Evolutionary conservation across 2,113 vertebrate genomes (phyloP).

Genomic region (Cynopterus brachyotis): DNA sequence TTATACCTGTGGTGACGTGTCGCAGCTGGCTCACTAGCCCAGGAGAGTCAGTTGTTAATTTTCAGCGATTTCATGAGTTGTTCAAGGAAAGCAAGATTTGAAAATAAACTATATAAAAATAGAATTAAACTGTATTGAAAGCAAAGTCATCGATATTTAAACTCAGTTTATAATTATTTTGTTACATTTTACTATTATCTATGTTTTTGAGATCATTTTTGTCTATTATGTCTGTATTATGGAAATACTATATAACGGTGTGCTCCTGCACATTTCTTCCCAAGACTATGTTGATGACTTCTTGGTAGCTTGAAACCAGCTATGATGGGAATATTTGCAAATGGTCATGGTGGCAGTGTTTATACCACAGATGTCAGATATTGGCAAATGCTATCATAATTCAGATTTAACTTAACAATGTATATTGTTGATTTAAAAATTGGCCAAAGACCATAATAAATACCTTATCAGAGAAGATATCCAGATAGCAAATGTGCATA

Average conservation of each 20-base stretch:
- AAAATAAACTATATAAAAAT: neutral
- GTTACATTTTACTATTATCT: neutral
- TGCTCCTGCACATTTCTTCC: neutral
- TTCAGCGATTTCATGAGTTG: neutral
- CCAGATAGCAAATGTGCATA: neutral
- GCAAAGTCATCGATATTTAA: neutral
- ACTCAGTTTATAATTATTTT: neutral
- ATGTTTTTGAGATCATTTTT: neutral
- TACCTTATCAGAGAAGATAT: neutral
- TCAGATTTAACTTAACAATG: neutral
- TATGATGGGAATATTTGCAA: neutral
- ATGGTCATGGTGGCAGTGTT: neutral
- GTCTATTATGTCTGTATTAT: neutral
- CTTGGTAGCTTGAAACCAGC: neutral
- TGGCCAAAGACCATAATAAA: neutral
- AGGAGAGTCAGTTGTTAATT: fast-evolving
- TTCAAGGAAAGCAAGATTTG: neutral
- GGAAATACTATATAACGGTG: neutral
- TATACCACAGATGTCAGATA: neutral
- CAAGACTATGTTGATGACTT: neutral
- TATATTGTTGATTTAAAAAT: neutral
- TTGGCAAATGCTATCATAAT: neutral
- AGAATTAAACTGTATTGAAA: neutral
- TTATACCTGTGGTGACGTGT: fast-evolving
- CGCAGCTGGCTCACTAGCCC: fast-evolving